Evolutionary conservation across 2,113 vertebrate species (phyloP), one percentile per base, ranked within the genome.

Genomic region (Planiliza haematocheilus): DNA sequence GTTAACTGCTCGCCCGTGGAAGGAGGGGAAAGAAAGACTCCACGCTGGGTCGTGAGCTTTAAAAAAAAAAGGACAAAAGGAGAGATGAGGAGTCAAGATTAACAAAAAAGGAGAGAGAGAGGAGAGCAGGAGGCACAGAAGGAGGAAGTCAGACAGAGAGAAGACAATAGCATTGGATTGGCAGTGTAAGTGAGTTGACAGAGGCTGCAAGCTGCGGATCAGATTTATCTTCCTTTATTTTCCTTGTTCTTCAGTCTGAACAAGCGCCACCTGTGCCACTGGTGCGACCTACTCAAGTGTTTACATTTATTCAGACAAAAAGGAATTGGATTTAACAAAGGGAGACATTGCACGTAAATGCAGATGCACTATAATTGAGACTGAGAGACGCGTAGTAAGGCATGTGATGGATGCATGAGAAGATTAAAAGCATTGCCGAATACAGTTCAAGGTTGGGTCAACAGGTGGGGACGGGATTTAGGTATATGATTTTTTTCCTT

Each of bases 251-350:
- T 58, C 50, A 61, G 65, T n/a, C 30, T 62, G 14, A 70, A 60
- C 37, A 53, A 56, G 38, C 68, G 30, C 17, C 70, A 83, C 42
- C 52, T 63, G 68, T 48, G 58, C 34, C 48, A 20, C 48, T 1
- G 63, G 49, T 10, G 13, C 68, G 65, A 84, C 73, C 34, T 7
- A 10, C 72, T n/a, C 24, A 7, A 52, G 62, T 81, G 58, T 73
- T 83, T 66, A 70, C 24, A 67, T 81, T 71, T 56, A 68, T 60
- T 72, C 42, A 70, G 70, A 41, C 37, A 57, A 34, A 85, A n/a
- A 6, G 17, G 13, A 38, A 10, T 16, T 11, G 20, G 14, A 52
- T 46, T 60, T 3, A 50, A 73, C 20, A 24, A 20, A 42, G 21
- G 13, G 17, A 30, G 20, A 41, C 5, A 38, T 18, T 20, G 24